A percentile compares a stretch with the other conserved stretches of the same genome.
These are phyloP conservation scores for Eristalis pertinax DNA, from an alignment of 2,888 invertebrate genomes.

Conservation along the genomic window DNA sequence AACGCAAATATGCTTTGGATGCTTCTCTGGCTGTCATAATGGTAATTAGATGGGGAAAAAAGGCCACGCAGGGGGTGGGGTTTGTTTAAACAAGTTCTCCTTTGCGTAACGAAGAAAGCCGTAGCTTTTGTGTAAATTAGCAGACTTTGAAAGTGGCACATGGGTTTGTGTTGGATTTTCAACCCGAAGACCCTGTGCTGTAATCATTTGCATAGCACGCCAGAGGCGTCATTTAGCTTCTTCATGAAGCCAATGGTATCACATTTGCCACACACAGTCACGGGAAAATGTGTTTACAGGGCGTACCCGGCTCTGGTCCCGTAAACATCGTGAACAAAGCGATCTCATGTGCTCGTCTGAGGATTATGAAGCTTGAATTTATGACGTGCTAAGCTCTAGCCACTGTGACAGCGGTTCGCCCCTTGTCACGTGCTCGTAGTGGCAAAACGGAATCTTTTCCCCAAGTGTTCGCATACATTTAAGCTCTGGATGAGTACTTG, in stretches of 20 bases:
- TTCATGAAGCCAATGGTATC: background rate
- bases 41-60: constrained; percentile 35
- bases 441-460: background rate
- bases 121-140: background rate
- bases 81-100: background rate
- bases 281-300: background rate
- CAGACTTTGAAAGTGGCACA: background rate
- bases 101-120: background rate
- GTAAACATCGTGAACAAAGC: background rate
- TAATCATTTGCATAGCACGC: background rate
- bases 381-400: background rate
- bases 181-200: background rate
- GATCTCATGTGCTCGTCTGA: background rate
- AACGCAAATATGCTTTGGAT: constrained; percentile 16
- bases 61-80: background rate
- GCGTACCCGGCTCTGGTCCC: background rate
- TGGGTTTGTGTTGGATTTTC: background rate
- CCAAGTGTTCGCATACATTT: background rate
- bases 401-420: background rate
- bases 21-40: constrained; percentile 16
- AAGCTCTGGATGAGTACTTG: background rate
- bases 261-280: background rate
- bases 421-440: background rate
- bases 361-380: background rate
- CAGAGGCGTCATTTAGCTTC: background rate